Base-by-base conservation (phyloP, 1,140 invertebrate species). In the Drosophila mauritiana region DNA sequence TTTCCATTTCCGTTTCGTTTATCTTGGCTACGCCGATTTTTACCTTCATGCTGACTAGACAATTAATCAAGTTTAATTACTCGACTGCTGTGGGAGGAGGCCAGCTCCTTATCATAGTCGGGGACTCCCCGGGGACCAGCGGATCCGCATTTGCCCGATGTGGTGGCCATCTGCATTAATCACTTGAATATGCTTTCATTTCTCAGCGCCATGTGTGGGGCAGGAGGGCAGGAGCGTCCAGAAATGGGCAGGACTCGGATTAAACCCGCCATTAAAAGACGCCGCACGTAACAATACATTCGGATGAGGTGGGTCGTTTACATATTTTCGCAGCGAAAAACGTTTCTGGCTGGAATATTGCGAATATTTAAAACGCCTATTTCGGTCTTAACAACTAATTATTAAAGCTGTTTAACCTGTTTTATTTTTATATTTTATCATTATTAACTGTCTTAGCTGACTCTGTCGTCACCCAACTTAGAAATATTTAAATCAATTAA, bases 61-160 rank as follows among this genome's bases (percentile, higher is more conserved):
- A 89, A 88, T 88, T 88, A 88, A 88, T 88, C 83, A 88, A 88
- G 84, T 88, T 89, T 88, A 88, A 88, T 88, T 88, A 88, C 84
- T 65, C 54, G 61, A 67, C 62, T 53, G 58, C 63, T 64, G 36
- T 40, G 45, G 56, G 27, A 39, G 46, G 48, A 40, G 59, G 11
- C 42, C 57, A 40, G 46, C 43, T 46, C 45, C 43, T 49, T 48
- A 61, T 56, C 58, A 46, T 34, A 58, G 42, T 22, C 31, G 20
- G 34, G 36, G 40, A 51, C 61, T 37, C 34, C 52, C 57, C 34
- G 11, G 61, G 55, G 37, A 45, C 43, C 45, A 25, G 46, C 22
- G 64, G 59, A 51, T 64, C 22, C 64, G 45, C 57, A 63, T 45
- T 63, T n/a, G 64, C 27, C 27, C 67, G 56, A 34, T 57, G 64